A percentile compares a stretch with the other conserved stretches of the same genome.
Evolutionary conservation across 2,888 invertebrate genomes (phyloP).

Genomic region (Ormia ochracea): DNA sequence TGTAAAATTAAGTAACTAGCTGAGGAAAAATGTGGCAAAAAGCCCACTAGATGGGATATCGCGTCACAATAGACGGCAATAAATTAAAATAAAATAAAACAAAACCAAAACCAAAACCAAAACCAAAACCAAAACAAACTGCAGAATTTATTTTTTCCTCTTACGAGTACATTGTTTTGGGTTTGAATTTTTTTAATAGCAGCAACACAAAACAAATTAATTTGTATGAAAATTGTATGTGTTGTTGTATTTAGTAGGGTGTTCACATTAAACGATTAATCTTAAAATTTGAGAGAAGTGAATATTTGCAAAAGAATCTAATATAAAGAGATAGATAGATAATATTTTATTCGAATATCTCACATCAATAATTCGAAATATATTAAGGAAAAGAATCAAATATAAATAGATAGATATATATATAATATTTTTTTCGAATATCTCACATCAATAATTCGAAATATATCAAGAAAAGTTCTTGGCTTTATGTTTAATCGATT

Average conservation of each 20-base stretch:
- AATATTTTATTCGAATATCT: no score
- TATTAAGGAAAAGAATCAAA: no score
- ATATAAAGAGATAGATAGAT: no score
- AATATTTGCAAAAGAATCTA: no score
- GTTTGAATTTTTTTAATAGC: background rate
- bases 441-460: no score
- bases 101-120: no score
- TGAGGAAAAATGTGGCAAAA: constrained; percentile 10
- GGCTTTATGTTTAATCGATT: background rate
- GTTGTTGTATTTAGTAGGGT: background rate
- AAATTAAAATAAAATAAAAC: constrained; percentile 8
- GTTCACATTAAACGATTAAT: no score
- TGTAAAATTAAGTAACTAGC: constrained; percentile 21
- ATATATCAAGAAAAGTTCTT: no score
- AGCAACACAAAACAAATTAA: background rate
- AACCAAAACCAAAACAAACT: background rate
- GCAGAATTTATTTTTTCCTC: background rate
- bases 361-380: no score
- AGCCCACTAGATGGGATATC: constrained; percentile 15
- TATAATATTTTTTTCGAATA: no score
- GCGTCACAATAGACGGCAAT: background rate
- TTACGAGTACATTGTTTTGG: background rate
- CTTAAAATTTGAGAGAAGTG: no score
- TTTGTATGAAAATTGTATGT: background rate
- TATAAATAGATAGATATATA: no score